phyloP scores from a whole-genome alignment of 1,140 invertebrate genomes.

The Tetramorium parvispinum region DNA sequence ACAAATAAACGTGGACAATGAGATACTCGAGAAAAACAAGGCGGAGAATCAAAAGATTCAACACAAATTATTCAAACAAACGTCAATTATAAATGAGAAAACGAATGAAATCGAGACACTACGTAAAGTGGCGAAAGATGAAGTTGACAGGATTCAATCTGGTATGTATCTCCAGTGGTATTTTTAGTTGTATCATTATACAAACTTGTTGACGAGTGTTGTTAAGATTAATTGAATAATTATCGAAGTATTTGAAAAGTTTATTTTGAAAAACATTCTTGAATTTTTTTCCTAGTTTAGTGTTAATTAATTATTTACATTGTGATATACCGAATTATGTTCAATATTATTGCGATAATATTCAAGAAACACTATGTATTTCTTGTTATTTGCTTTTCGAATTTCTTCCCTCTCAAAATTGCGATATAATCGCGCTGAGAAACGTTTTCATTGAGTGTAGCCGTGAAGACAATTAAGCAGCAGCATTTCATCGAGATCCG shows the following conservation, averaged over 20 bases:
- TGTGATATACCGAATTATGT: background rate
- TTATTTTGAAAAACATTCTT: background rate
- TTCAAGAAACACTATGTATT: background rate
- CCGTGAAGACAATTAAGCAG: slow-evolving; percentile 98
- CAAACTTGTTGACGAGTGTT: background rate
- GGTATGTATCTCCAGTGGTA: slow-evolving; percentile 87
- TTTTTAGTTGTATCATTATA: background rate
- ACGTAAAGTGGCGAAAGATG: no score
- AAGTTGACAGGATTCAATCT: no score
- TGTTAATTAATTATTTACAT: background rate
- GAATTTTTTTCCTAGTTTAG: background rate
- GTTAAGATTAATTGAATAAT: slow-evolving; percentile 9
- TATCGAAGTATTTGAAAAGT: background rate
- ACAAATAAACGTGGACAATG: no score
- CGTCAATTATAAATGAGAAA: no score
- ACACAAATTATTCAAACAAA: no score
- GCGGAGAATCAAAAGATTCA: no score
- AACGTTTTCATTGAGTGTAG: slow-evolving; percentile 86
- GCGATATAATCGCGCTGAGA: slow-evolving; percentile 11
- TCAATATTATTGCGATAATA: background rate
- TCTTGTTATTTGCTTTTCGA: background rate
- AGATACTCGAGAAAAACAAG: no score
- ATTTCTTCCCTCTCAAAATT: background rate
- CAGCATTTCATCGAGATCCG: slow-evolving; percentile 97
- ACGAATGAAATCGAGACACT: no score